phyloP scores from a whole-genome alignment of 2,888 invertebrate genomes.

The Azorinus chamasolen region DNA sequence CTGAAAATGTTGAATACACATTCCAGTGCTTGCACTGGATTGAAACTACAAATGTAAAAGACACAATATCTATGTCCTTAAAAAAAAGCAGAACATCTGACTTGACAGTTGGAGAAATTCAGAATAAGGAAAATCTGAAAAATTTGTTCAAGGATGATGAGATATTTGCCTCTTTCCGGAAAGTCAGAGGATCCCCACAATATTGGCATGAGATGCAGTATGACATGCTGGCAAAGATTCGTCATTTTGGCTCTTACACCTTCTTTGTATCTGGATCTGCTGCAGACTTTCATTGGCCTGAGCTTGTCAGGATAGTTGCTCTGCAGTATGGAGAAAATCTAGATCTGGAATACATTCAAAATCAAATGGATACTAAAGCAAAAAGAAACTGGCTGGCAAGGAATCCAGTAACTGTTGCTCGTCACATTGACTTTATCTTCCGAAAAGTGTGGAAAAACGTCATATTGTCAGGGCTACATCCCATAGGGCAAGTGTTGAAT shows the following conservation, averaged over 20 bases:
- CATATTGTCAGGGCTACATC: conserved; percentile 46
- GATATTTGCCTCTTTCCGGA: conserved; percentile 34
- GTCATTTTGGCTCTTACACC: conserved; percentile 49
- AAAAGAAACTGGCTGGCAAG: conserved; percentile 46
- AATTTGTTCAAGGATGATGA: conserved; percentile 8
- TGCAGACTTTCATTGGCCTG: conserved; percentile 53
- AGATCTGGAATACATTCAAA: conserved; percentile 2
- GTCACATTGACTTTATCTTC: conserved; percentile 62
- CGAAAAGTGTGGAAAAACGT: conserved; percentile 47
- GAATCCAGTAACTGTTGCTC: conserved; percentile 54
- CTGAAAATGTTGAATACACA: conserved; percentile 45
- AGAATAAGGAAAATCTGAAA: not conserved
- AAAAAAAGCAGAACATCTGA: not conserved
- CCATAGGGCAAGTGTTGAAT: conserved; percentile 52
- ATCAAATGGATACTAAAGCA: conserved; percentile 11
- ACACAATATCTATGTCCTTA: conserved; percentile 1
- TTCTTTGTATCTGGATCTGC: conserved; percentile 50
- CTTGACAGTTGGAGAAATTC: not conserved
- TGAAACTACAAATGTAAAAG: conserved; percentile 15
- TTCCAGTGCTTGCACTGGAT: conserved; percentile 40
- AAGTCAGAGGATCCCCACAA: conserved; percentile 33
- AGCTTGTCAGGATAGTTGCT: conserved; percentile 34
- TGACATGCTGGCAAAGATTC: conserved; percentile 46
- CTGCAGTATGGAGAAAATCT: conserved; percentile 22
- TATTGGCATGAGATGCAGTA: conserved; percentile 51